These are phyloP conservation scores for Chromobotia macracanthus DNA, from an alignment of 2,797 vertebrate species.

Conservation along the genomic window DNA sequence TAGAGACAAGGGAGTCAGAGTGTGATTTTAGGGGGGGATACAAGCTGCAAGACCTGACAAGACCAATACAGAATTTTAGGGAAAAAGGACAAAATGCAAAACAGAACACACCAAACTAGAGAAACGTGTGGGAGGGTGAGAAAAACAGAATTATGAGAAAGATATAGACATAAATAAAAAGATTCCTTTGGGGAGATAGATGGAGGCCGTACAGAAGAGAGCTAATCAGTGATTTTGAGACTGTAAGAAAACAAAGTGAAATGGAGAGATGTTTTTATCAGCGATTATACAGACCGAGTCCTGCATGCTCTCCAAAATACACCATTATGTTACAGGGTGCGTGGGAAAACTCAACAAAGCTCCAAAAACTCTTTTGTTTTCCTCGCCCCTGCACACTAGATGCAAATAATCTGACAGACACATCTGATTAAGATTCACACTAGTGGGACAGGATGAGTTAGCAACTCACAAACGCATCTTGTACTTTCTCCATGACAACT, in stretches of 20 bases:
- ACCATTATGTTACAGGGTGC: constrained; percentile 75
- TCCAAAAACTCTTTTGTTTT: constrained; percentile 60
- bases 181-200: constrained; percentile 40
- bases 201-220: constrained; percentile 51
- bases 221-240: constrained; percentile 69
- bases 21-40: constrained; percentile 11
- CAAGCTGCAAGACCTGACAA: constrained; percentile 34
- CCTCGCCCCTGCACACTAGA: constrained; percentile 49
- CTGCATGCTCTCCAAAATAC: constrained; percentile 74
- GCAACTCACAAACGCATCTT: neutral
- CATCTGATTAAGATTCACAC: constrained; percentile 2
- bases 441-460: constrained; percentile 6
- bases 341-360: constrained; percentile 73
- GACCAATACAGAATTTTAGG: constrained; percentile 37
- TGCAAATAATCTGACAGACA: neutral
- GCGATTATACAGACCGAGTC: constrained; percentile 70
- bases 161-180: constrained; percentile 5
- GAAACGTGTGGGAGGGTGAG: constrained; percentile 24
- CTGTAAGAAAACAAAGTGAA: constrained; percentile 74
- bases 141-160: constrained; percentile 19
- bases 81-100: neutral
- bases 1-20: constrained; percentile 35
- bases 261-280: constrained; percentile 77
- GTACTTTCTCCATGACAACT: constrained; percentile 32
- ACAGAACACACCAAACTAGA: constrained; percentile 2